Evolutionary conservation across 2,797 vertebrate species (phyloP), one percentile per base, ranked within the genome.

Genomic region (Chrysocyon brachyurus): DNA sequence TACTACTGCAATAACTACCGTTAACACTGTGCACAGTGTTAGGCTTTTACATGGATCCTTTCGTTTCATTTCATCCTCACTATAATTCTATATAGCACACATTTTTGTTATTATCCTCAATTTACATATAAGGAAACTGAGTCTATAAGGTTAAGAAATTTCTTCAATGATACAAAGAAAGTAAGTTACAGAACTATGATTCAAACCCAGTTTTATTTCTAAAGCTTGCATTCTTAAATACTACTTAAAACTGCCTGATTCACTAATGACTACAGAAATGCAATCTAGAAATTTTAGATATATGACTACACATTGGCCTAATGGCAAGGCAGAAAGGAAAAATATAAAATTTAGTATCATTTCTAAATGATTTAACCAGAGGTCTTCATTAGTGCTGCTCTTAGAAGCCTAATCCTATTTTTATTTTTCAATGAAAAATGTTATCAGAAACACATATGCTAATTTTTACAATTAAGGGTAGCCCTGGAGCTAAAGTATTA

Each of bases 361-460:
- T 90, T 90, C 85, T 59, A 92, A 94, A 90, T 83, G 19, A 95
- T 52, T 86, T 70, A 79, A 64, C 10, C 21, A 24, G 82, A 79
- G 31, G 46, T 97, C 12, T 40, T 96, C 46, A 87, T 93, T 97
- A 94, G n/a, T n/a, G 5, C 28, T 94, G 9, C 49, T 95, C 59
- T 64, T 64, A 92, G 61, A 94, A 91, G 40, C 7, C 26, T 33
- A 78, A 82, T 94, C 17, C 33, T 92, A 31, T 33, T 95, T 89
- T 90, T 90, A 86, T 57, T 81, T 91, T 93, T 88, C n/a, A 96
- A 40, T 86, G 11, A 96, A 87, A 93, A 93, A 79, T 95, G 28
- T 89, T 70, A 68, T 22, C 92, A 75, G 56, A 90, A 92, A 91
- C 2, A 89, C 9, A 61, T 83, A 85, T 72, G 92, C 1, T 92